These are phyloP conservation scores for Arrhopalites spinosus DNA, from an alignment of 2,888 invertebrate genomes.

Conservation along the genomic window DNA sequence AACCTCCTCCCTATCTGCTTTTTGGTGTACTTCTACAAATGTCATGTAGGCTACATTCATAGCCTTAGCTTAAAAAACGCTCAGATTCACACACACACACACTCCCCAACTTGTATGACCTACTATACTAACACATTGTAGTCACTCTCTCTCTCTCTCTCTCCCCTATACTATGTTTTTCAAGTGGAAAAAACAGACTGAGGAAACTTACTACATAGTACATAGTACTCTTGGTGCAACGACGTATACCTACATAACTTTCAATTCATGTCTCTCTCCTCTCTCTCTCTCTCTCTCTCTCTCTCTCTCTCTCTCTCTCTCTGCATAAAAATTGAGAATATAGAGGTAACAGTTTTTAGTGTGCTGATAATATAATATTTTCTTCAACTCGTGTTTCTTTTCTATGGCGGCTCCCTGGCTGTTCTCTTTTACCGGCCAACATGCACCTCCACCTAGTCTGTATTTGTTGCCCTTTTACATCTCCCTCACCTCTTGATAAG, in stretches of 20 bases:
- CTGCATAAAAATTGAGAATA: neutral
- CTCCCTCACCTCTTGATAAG: constrained; percentile 15
- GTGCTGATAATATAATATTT: neutral
- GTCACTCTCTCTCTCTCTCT: too few relatives aligned
- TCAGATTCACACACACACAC: too few relatives aligned
- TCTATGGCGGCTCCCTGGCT: neutral
- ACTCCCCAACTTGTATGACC: too few relatives aligned
- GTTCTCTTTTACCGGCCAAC: constrained; percentile 1
- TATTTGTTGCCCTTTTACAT: constrained; percentile 2
- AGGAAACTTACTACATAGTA: neutral
- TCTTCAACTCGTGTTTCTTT: neutral
- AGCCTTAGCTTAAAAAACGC: too few relatives aligned
- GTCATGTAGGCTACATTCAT: too few relatives aligned
- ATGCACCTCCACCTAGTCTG: constrained; percentile 17
- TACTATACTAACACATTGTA: too few relatives aligned
- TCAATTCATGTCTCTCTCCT: constrained; percentile 9
- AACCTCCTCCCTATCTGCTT: constrained; percentile 11
- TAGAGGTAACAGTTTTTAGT: neutral
- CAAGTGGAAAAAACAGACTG: too few relatives aligned
- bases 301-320: neutral
- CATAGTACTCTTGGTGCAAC: neutral
- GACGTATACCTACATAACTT: neutral
- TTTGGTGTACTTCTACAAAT: neutral
- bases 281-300: constrained; percentile 29
- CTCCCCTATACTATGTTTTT: too few relatives aligned